Evolutionary conservation across 2,797 vertebrate species (phyloP).

Genomic region (Hapalemur alaotrensis): DNA sequence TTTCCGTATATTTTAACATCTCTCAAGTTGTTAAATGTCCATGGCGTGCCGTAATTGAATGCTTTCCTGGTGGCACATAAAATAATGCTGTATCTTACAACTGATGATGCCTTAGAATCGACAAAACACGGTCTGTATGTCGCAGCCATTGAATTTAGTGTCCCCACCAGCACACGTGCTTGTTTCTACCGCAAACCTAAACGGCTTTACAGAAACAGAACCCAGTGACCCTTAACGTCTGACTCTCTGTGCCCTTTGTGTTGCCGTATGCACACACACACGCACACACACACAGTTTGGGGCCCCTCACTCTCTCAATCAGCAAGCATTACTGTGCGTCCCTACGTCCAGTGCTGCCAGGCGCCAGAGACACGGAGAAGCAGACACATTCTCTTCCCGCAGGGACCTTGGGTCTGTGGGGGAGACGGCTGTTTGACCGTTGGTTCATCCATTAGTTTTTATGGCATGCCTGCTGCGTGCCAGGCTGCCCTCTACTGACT

Average conservation of each 20-base stretch:
- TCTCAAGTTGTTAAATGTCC: neutral
- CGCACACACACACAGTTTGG: neutral
- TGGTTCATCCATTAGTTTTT: neutral
- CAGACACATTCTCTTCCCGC: neutral
- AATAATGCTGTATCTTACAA: conserved; percentile 24
- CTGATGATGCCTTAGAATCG: neutral
- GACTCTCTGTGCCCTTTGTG: neutral
- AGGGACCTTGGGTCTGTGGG: neutral
- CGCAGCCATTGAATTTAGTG: neutral
- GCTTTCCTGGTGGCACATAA: conserved; percentile 24
- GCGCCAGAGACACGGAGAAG: neutral
- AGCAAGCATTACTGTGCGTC: neutral
- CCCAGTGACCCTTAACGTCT: neutral
- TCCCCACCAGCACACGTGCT: too few species aligned
- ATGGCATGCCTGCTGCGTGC: neutral
- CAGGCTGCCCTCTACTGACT: neutral
- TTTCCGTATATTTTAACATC: neutral
- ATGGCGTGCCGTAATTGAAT: neutral
- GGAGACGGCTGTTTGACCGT: neutral
- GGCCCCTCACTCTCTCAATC: neutral
- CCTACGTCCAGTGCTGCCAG: neutral
- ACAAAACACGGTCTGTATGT: neutral
- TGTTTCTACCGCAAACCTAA: neutral
- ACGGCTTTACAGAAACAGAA: neutral
- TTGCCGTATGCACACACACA: neutral